Evolutionary conservation across 2,888 invertebrate genomes (phyloP).

Genomic region (Tetranychus truncatus): DNA sequence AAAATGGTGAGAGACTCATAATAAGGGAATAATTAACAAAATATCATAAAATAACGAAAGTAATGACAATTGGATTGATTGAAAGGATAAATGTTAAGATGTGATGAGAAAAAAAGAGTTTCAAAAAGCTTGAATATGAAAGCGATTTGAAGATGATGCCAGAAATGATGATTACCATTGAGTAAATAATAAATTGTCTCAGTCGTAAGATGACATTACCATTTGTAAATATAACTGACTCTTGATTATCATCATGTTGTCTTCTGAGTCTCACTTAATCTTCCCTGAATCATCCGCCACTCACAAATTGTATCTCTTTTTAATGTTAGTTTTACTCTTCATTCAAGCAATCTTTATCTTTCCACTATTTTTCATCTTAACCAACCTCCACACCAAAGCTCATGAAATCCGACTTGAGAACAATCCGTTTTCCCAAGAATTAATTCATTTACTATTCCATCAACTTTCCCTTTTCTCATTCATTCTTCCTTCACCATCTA

Average conservation of each 20-base stretch:
- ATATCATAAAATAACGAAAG: background rate
- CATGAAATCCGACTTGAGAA: background rate
- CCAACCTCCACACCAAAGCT: background rate
- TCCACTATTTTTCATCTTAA: background rate
- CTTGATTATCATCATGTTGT: background rate
- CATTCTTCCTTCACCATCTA: too few relatives aligned
- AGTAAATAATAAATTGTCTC: too few relatives aligned
- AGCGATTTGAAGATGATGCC: background rate
- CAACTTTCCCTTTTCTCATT: background rate
- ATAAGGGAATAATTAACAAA: background rate
- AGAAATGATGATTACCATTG: background rate
- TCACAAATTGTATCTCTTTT: background rate
- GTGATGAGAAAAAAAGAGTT: background rate
- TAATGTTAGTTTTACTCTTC: background rate
- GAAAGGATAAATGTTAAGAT: background rate
- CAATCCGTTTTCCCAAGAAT: background rate
- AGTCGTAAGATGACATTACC: background rate
- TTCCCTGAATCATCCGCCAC: background rate
- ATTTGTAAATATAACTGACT: background rate
- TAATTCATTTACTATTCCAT: background rate
- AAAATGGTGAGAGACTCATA: background rate
- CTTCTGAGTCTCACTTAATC: background rate
- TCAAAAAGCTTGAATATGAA: background rate
- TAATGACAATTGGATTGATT: background rate
- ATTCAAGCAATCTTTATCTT: background rate